Evolutionary conservation across 2,888 invertebrate genomes (phyloP).

Genomic region (Strigamia crassipes): DNA sequence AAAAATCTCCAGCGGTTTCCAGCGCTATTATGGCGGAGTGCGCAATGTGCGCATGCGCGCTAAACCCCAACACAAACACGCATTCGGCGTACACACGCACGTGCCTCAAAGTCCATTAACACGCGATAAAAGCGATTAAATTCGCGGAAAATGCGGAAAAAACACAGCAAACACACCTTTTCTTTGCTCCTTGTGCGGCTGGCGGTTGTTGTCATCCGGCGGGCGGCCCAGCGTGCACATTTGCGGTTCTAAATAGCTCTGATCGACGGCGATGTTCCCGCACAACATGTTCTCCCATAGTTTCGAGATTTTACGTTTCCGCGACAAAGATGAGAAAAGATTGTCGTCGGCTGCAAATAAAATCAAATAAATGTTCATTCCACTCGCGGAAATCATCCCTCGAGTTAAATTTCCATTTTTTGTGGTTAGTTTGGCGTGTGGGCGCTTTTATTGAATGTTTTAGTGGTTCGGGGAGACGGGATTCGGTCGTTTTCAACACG

Average conservation of each 20-base stretch:
- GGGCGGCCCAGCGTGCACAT: slow-evolving; percentile 43
- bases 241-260: neutral
- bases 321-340: slow-evolving; percentile 47
- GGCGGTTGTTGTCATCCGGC: slow-evolving; percentile 49
- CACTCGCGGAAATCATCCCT: too few relatives aligned
- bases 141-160: neutral
- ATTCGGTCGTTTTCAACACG: neutral
- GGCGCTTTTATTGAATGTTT: neutral
- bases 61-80: neutral
- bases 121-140: neutral
- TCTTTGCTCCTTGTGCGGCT: slow-evolving; percentile 50
- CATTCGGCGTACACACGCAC: neutral
- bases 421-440: neutral
- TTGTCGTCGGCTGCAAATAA: slow-evolving; percentile 45
- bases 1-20: neutral
- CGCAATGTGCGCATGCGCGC: neutral
- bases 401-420: neutral
- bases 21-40: neutral
- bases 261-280: slow-evolving; percentile 4
- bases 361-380: neutral
- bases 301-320: slow-evolving; percentile 50
- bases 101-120: slow-evolving; percentile 4
- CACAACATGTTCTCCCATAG: slow-evolving; percentile 50
- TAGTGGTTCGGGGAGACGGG: neutral
- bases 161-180: slow-evolving; percentile 46